Conservation (phyloP, 1,140 invertebrate species). For the Rhopalosiphum maidis region DNA sequence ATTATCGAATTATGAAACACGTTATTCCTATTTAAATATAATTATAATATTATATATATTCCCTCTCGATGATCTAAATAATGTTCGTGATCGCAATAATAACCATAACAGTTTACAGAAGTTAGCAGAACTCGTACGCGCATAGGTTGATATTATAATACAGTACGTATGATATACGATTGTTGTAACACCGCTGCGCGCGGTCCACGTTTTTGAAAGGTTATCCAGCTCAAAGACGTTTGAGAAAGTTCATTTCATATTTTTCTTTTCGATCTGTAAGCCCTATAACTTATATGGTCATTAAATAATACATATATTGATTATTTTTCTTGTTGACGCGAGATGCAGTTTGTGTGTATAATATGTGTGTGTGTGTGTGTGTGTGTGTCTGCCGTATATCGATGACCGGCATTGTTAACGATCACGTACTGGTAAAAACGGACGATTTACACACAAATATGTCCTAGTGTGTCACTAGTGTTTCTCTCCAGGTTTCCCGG, state of each 20-base stretch:
- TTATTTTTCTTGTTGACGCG: background rate
- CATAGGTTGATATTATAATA: background rate
- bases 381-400: background rate
- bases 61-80: background rate
- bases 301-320: background rate
- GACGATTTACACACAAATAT: conserved; percentile 32
- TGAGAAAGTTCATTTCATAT: conserved; percentile 13
- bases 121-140: background rate
- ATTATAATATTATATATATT: background rate
- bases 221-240: background rate
- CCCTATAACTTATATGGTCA: background rate
- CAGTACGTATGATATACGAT: background rate
- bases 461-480: conserved; percentile 52
- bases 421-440: conserved; percentile 37
- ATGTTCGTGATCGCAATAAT: background rate
- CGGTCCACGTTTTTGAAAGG: background rate
- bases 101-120: background rate
- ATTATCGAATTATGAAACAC: conserved; percentile 43
- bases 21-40: background rate
- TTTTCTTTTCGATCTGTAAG: background rate
- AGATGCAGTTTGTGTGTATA: background rate
- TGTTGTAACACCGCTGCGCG: background rate
- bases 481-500: conserved; percentile 11
- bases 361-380: background rate
- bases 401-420: conserved; percentile 26